Percentiles rank a stretch among this genome's conserved stretches.
Conservation (phyloP, 2,113 vertebrate species). For the Lepisosteus osseus region DNA sequence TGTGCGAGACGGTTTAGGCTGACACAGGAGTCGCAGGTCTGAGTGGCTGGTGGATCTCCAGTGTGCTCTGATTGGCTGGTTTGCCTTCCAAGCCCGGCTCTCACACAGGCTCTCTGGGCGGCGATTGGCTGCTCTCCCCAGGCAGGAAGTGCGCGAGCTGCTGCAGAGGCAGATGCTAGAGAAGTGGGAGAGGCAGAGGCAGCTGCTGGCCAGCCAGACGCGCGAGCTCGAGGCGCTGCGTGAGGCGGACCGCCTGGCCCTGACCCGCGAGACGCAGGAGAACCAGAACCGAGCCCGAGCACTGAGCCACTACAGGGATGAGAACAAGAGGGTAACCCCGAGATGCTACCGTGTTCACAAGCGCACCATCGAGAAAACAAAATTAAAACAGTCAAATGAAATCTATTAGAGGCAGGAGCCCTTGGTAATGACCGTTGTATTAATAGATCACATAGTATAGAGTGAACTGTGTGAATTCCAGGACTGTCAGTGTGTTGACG, state of each 20-base stretch:
- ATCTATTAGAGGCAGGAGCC: neutral
- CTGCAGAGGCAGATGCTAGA: constrained; percentile 61
- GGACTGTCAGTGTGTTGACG: constrained; percentile 15
- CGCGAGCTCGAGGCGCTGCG: constrained; percentile 41
- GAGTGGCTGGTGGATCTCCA: too few species aligned
- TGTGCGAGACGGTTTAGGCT: too few species aligned
- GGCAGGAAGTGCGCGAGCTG: constrained; percentile 53
- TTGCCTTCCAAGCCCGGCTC: too few species aligned
- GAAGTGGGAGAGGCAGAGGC: constrained; percentile 42
- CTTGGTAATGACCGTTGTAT: neutral
- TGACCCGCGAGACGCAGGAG: constrained; percentile 45
- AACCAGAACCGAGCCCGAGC: constrained; percentile 42
- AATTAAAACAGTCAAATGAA: neutral
- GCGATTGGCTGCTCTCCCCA: constrained; percentile 14
- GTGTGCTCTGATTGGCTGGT: too few species aligned
- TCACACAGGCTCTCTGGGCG: too few species aligned
- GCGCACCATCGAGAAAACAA: neutral
- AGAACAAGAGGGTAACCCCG: constrained; percentile 58
- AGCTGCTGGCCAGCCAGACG: constrained; percentile 34
- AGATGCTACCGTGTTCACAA: neutral
- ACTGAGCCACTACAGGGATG: constrained; percentile 56
- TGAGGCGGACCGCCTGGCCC: constrained; percentile 43
- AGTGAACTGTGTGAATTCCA: constrained; percentile 14
- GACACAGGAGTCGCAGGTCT: too few species aligned
- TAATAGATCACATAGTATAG: neutral